Conservation (phyloP, 2,797 vertebrate species). For the Lutra lutra region DNA sequence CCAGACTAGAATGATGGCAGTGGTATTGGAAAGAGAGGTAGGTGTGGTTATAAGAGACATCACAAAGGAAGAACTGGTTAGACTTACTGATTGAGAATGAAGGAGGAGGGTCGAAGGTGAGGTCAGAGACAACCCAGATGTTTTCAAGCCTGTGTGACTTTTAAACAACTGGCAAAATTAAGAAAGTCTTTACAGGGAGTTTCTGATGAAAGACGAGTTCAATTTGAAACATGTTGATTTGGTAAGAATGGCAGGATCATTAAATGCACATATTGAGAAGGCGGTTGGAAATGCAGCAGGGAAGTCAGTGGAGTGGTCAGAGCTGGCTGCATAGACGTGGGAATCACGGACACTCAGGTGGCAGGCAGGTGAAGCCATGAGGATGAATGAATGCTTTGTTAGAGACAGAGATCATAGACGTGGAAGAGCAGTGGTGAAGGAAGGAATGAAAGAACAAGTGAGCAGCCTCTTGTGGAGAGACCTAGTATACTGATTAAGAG, state of each 20-base stretch:
- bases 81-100: constrained; percentile 18
- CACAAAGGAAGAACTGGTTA: constrained; percentile 23
- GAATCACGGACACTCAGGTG: neutral
- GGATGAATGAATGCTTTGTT: constrained; percentile 4
- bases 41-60: neutral
- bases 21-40: constrained; percentile 29
- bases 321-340: neutral
- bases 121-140: constrained; percentile 3
- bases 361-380: neutral
- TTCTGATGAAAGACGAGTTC: constrained; percentile 53
- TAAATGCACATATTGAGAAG: constrained; percentile 28
- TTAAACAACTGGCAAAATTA: constrained; percentile 31
- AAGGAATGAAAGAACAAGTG: neutral
- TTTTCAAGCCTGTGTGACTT: constrained; percentile 25
- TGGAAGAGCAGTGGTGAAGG: constrained; percentile 30
- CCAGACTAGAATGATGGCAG: constrained; percentile 16
- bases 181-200: constrained; percentile 32
- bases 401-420: neutral
- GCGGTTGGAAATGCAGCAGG: constrained; percentile 21
- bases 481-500: neutral
- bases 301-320: constrained; percentile 16
- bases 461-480: constrained; percentile 41
- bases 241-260: neutral
- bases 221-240: constrained; percentile 51
- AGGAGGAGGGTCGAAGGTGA: neutral